Base-by-base conservation (phyloP, 2,113 vertebrate species). In the Caranx ignobilis region DNA sequence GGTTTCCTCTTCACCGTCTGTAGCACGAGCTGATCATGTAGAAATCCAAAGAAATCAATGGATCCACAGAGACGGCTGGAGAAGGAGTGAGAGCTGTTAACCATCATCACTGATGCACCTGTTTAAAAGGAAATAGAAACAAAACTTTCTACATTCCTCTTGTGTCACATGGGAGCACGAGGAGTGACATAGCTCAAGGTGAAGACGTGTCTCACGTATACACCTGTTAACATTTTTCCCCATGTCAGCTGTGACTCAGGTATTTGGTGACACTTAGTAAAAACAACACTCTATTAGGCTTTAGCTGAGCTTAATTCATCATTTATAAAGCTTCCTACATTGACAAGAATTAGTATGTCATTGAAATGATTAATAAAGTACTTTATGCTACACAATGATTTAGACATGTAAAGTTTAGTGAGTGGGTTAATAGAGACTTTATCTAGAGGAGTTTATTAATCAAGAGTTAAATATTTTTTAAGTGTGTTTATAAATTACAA, bases 91-190 rank as follows among this genome's bases (percentile, higher is more conserved):
- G 19, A 3, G 37, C 43, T 47, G 63, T 18, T 32, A 31, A 15
- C 34, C 34, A 61, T 68, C 67, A 19, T 70, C 70, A 16, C 43
- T 56, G 50, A 6, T 69, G 1, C 63, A 75, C 71, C 77, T 70
- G 62, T 61, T 75, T 18, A 50, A 55, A 39, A 78, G 70, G 61
- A 68, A 71, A 72, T 2, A 69, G 62, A 87, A 80, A 87, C 85
- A 65, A 52, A 79, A 71, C 81, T 43, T 71, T 86, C 87, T 84
- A 43, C 89, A 89, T 92, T 91, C 89, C 87, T 86, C 19, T 15
- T 0, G 13, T 13, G 52, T 87, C 82, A 82, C 87, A 63, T 86
- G 86, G 71, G 81, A 35, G 7, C 15, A 8, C 2, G 2, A 5
- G 2, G 6, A 4, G 59, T 72, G 60, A 82, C 50, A 2, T 39